A percentile compares a stretch with the other conserved stretches of the same genome.
These are phyloP conservation scores for Mormyrus hasselquistii DNA, from an alignment of 2,797 vertebrate genomes.

Conservation along the genomic window DNA sequence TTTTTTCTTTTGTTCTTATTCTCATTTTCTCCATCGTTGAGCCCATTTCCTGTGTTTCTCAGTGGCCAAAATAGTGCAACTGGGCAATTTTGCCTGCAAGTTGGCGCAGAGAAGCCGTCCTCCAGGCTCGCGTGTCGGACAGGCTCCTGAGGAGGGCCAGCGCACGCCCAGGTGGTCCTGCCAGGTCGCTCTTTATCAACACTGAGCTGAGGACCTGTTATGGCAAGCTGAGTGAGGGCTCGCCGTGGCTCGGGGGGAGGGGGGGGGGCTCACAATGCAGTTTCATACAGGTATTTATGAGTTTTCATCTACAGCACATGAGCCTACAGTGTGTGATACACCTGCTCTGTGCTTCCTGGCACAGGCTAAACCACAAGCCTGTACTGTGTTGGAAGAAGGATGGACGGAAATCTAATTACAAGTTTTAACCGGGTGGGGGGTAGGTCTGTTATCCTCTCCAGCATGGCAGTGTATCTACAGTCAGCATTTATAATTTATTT, in stretches of 20 bases:
- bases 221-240: slow-evolving; percentile 25
- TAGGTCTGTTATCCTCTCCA: neutral
- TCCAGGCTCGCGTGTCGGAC: neutral
- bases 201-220: slow-evolving; percentile 29
- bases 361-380: neutral
- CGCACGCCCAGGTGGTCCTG: slow-evolving; percentile 30
- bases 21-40: slow-evolving; percentile 19
- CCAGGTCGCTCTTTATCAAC: slow-evolving; percentile 22
- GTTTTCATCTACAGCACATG: neutral
- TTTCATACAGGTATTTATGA: neutral
- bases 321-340: neutral
- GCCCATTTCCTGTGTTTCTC: slow-evolving; percentile 10
- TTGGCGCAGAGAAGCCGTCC: neutral
- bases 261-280: neutral
- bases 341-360: neutral
- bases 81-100: neutral
- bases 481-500: neutral
- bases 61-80: neutral
- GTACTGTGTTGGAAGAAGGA: neutral
- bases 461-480: neutral
- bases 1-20: neutral
- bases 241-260: neutral
- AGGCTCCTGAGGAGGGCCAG: neutral
- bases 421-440: neutral
- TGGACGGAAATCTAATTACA: neutral